Conservation (phyloP, 2,888 invertebrate species). For the Melanostoma mellinum region DNA sequence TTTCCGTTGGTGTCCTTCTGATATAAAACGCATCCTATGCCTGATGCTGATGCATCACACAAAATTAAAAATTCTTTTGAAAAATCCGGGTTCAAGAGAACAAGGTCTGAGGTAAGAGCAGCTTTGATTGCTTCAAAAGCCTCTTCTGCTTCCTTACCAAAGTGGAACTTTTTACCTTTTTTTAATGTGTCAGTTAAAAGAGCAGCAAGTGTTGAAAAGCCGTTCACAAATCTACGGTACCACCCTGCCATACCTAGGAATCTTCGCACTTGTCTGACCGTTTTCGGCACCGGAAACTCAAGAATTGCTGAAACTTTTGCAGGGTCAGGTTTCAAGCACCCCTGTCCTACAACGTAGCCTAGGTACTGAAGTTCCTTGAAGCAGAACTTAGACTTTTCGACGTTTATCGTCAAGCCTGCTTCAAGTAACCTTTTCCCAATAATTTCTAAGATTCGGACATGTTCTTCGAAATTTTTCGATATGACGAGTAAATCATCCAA, state of each 20-base stretch:
- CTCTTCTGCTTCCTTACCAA: neutral
- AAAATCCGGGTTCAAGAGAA: slow-evolving; percentile 49
- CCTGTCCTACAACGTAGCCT: slow-evolving; percentile 57
- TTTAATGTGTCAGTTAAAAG: slow-evolving; percentile 45
- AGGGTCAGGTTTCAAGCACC: slow-evolving; percentile 21
- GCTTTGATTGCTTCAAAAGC: neutral
- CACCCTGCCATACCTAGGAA: slow-evolving; percentile 23
- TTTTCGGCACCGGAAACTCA: neutral
- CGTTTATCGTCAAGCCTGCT: slow-evolving; percentile 39
- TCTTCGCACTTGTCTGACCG: neutral
- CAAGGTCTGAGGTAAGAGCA: neutral
- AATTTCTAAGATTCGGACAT: neutral
- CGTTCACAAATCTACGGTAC: neutral
- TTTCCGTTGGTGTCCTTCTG: slow-evolving; percentile 33
- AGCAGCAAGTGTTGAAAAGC: slow-evolving; percentile 42
- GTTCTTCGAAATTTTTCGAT: slow-evolving; percentile 2
- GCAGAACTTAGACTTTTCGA: slow-evolving; percentile 13
- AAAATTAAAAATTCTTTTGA: slow-evolving; percentile 8
- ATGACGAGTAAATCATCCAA: slow-evolving; percentile 6
- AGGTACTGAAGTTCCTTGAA: slow-evolving; percentile 19
- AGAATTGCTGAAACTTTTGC: slow-evolving; percentile 34
- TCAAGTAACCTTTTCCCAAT: neutral
- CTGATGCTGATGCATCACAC: slow-evolving; percentile 53
- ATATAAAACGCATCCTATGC: slow-evolving; percentile 45
- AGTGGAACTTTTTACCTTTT: neutral